Evolutionary conservation across 2,888 invertebrate genomes (phyloP).

Genomic region (Tineola bisselliella): DNA sequence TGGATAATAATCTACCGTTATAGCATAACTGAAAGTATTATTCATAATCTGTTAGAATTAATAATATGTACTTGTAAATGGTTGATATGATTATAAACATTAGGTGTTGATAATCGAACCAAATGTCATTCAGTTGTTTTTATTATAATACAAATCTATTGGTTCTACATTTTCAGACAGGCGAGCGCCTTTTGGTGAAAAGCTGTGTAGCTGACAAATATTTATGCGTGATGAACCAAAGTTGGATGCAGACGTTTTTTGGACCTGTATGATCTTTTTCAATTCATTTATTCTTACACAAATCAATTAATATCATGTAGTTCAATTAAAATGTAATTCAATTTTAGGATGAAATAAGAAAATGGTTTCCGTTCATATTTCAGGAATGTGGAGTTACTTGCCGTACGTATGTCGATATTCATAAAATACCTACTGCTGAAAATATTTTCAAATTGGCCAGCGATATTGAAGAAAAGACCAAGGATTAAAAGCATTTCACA

Average conservation of each 20-base stretch:
- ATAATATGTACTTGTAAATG: too few species aligned
- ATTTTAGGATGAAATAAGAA: too few species aligned
- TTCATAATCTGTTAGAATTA: too few species aligned
- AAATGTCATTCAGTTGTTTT: too few species aligned
- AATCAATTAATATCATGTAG: too few species aligned
- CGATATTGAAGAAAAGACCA: slow-evolving; percentile 46
- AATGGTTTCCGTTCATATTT: slow-evolving; percentile 13
- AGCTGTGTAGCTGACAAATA: slow-evolving; percentile 54
- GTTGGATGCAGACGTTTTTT: slow-evolving; percentile 60
- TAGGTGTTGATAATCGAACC: too few species aligned
- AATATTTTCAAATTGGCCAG: slow-evolving; percentile 52
- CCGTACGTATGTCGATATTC: slow-evolving; percentile 45
- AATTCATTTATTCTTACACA: too few species aligned
- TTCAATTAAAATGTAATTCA: too few species aligned
- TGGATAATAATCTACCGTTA: too few species aligned
- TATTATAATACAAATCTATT: not conserved
- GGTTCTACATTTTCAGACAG: slow-evolving; percentile 39
- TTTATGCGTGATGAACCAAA: slow-evolving; percentile 54
- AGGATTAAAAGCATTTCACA: slow-evolving; percentile 23
- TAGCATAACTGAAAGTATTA: too few species aligned
- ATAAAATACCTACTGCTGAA: slow-evolving; percentile 51
- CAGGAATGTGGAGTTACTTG: slow-evolving; percentile 64
- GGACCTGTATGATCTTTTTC: slow-evolving; percentile 36
- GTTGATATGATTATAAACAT: too few species aligned
- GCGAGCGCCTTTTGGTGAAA: slow-evolving; percentile 40